These are phyloP conservation scores for Vespertilio murinus DNA, from an alignment of 2,797 vertebrate species.

Conservation along the genomic window DNA sequence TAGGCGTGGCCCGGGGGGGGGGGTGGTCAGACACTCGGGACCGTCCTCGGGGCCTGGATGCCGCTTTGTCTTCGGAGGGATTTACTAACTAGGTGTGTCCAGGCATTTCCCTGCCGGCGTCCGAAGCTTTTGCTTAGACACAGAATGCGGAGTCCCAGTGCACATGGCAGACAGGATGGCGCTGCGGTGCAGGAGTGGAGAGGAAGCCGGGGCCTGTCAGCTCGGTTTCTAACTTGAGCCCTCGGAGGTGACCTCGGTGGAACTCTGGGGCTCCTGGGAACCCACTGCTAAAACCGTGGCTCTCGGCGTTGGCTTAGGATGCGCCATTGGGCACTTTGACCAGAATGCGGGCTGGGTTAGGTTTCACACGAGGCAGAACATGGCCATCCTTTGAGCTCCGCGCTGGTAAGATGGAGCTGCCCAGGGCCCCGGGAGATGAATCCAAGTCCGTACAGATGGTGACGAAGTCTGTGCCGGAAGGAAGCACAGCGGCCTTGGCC, in stretches of 20 bases:
- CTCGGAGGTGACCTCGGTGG: neutral
- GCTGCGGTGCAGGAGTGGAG: neutral
- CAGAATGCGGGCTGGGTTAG: neutral
- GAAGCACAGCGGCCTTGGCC: neutral
- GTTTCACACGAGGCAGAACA: neutral
- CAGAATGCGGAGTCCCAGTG: neutral
- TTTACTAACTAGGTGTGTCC: neutral
- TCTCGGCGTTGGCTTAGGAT: neutral
- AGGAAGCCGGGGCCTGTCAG: neutral
- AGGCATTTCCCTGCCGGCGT: neutral
- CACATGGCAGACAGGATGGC: neutral
- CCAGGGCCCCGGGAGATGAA: neutral
- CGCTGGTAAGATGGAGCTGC: neutral
- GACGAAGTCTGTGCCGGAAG: neutral
- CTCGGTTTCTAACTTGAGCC: neutral
- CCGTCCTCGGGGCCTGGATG: neutral
- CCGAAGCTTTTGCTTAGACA: neutral
- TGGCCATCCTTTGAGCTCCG: neutral
- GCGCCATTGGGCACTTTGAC: neutral
- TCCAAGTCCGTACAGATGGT: neutral
- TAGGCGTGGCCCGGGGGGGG: neutral
- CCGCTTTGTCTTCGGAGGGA: neutral
- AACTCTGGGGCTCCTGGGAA: neutral
- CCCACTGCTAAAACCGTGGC: neutral
- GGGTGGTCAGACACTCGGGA: neutral